Evolutionary conservation across 64 coral and sea anemone species (phyloP), one percentile per base, ranked within the genome.

Genomic region (Actinia tenebrosa): DNA sequence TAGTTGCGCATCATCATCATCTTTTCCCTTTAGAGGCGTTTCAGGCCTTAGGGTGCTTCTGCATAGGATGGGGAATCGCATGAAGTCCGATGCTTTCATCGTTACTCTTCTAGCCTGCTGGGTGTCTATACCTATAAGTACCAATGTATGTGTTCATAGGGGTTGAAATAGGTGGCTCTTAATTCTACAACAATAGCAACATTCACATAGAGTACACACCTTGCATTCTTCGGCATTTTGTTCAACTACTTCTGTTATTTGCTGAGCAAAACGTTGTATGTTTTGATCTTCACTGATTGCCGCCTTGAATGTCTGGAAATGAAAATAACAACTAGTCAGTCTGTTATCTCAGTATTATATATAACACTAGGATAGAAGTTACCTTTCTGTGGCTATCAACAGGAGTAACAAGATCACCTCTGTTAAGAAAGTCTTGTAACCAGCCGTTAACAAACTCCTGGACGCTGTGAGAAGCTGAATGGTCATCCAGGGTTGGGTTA

Each of bases 191-290:
- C 11, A 5, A 52, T 53, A 81, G 10, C 83, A 62, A 2, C 46
- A 84, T 9, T 3, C 5, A 81, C 79, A 81, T 47, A 43, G 15
- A 81, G 69, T 42, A 75, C 82, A 44, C 86, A 95, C 93, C 88
- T 99, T 86, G 45, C 93, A 95, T 89, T 99, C 90, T 54, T 87
- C 91, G 22, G 93, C 90, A 79, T 99, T 99, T 53, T 90, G 83
- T 19, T 90, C 88, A 8, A 99, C 97, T 17, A 99, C 91, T 23
- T 95, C 93, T 59, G 84, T 90, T 23, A 90, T 89, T 66, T 95
- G 88, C 19, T 88, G 82, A 0, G 90, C 84, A 20, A 95, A 66
- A 52, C 58, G 64, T 58, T 92, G 88, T 6, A 92, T 58, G 8
- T 96, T 84, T 27, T 92, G 50, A 22, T 96, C 91, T 72, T 93